These are phyloP conservation scores for Selene dorsalis DNA, from an alignment of 2,797 vertebrate species.

Conservation along the genomic window DNA sequence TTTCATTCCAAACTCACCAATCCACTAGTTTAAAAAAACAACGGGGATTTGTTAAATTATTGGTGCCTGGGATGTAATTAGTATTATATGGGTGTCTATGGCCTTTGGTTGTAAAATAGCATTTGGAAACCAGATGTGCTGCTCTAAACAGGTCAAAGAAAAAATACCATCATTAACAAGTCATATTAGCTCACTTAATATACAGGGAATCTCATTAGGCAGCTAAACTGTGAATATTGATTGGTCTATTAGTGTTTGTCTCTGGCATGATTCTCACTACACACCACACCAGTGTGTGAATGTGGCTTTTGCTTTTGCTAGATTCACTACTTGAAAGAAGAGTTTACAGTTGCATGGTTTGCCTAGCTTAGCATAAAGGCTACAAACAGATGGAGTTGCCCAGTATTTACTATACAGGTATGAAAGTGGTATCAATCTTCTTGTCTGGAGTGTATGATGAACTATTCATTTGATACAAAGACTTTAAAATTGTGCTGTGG, in stretches of 20 bases:
- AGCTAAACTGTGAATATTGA: slow-evolving; percentile 14
- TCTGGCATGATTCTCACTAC: not conserved
- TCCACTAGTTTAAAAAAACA: not conserved
- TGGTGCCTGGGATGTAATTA: slow-evolving; percentile 9
- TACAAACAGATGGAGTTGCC: not conserved
- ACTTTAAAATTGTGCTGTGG: not conserved
- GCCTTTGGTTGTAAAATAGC: not conserved
- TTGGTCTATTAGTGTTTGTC: slow-evolving; percentile 9
- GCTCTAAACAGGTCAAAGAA: slow-evolving; percentile 2
- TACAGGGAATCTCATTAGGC: not conserved
- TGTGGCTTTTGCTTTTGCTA: not conserved
- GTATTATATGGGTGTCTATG: not conserved
- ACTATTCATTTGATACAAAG: not conserved
- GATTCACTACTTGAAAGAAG: slow-evolving; percentile 4
- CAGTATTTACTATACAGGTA: not conserved
- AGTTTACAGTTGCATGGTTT: not conserved
- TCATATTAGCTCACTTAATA: not conserved
- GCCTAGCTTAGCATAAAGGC: slow-evolving; percentile 7
- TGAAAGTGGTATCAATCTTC: not conserved
- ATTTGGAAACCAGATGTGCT: not conserved
- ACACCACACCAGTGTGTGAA: not conserved
- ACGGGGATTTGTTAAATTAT: slow-evolving; percentile 2
- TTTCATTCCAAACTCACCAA: slow-evolving; percentile 12
- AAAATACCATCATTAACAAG: slow-evolving; percentile 1
- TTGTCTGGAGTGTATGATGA: not conserved